Conservation (phyloP, 2,113 vertebrate species). For the Oncorhynchus nerka region DNA sequence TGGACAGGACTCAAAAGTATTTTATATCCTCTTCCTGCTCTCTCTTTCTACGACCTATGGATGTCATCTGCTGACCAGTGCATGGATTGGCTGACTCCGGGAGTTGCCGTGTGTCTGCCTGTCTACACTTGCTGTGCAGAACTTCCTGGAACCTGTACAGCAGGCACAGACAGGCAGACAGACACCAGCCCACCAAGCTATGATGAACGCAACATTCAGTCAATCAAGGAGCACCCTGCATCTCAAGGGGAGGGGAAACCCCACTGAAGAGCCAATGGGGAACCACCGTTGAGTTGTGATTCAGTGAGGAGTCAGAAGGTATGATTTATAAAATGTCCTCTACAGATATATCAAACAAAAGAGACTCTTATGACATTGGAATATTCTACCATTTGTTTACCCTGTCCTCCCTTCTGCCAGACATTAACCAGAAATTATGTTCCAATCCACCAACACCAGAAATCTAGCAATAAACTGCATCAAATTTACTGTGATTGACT, state of each 20-base stretch:
- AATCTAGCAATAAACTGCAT: not conserved
- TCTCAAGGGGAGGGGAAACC: too few species aligned
- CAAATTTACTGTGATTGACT: not conserved
- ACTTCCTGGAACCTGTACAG: slow-evolving; percentile 99
- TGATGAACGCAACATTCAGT: slow-evolving; percentile 27
- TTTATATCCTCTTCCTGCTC: not conserved
- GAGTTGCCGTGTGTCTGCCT: slow-evolving; percentile 99
- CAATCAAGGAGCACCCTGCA: not conserved
- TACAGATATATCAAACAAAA: not conserved
- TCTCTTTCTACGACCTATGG: not conserved
- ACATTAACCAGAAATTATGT: not conserved
- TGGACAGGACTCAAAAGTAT: not conserved
- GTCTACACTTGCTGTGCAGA: slow-evolving; percentile 99
- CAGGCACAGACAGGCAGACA: slow-evolving; percentile 99
- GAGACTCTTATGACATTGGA: not conserved
- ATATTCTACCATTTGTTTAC: too few species aligned
- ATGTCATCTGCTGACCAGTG: slow-evolving; percentile 39
- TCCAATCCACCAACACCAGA: not conserved
- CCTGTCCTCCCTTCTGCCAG: too few species aligned
- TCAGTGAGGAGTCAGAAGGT: not conserved
- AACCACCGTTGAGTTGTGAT: too few species aligned
- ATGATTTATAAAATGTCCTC: not conserved
- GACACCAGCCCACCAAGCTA: slow-evolving; percentile 88
- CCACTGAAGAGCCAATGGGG: not conserved
- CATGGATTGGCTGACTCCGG: slow-evolving; percentile 81